These are phyloP conservation scores for Drosophila quinaria DNA, from an alignment of 2,888 invertebrate species.

Conservation along the genomic window DNA sequence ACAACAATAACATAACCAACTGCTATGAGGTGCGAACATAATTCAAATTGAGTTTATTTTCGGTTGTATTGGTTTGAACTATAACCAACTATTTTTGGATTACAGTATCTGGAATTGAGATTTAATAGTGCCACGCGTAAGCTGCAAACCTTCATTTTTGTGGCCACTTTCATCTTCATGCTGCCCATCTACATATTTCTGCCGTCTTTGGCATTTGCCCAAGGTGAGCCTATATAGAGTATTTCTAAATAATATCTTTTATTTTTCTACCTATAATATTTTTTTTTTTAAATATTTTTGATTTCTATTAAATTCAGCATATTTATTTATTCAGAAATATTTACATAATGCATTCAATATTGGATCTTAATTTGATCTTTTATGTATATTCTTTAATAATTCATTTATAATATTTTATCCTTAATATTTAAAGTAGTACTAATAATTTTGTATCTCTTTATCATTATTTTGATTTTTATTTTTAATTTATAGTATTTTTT, in stretches of 20 bases:
- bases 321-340: too few species aligned
- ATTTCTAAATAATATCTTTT: background rate
- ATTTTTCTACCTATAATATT: too few species aligned
- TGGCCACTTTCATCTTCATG: slow-evolving; percentile 74
- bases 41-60: background rate
- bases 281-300: too few species aligned
- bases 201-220: slow-evolving; percentile 83
- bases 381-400: too few species aligned
- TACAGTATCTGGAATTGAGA: slow-evolving; percentile 83
- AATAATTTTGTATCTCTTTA: too few species aligned
- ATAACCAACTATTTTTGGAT: background rate
- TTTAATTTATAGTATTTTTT: background rate
- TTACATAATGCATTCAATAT: too few species aligned
- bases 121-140: slow-evolving; percentile 80
- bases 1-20: slow-evolving; percentile 86
- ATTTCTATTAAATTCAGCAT: too few species aligned
- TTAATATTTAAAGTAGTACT: too few species aligned
- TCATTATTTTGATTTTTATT: background rate
- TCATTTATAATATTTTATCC: too few species aligned
- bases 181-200: slow-evolving; percentile 84
- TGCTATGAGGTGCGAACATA: slow-evolving; percentile 85
- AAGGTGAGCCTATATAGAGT: slow-evolving; percentile 70
- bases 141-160: slow-evolving; percentile 78
- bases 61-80: background rate
- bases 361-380: background rate